Evolutionary conservation across 2,113 vertebrate genomes (phyloP).

Genomic region (Xiphophorus couchianus): DNA sequence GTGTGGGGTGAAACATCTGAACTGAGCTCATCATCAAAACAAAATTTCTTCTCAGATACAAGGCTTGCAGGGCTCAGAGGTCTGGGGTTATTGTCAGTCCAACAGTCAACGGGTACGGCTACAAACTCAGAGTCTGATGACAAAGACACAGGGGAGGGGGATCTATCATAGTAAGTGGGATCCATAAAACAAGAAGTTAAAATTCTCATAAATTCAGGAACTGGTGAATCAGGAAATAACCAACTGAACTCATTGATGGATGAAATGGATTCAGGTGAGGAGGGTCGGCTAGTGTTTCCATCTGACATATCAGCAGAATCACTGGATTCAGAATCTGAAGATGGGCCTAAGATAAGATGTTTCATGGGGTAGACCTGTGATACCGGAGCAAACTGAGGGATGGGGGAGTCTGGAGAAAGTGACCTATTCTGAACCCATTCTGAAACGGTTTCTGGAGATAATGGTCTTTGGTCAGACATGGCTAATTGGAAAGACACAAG

Average conservation of each 20-base stretch:
- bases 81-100: constrained; percentile 54
- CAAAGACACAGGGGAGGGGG: constrained; percentile 64
- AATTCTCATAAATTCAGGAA: constrained; percentile 67
- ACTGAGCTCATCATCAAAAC: constrained; percentile 10
- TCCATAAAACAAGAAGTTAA: constrained; percentile 67
- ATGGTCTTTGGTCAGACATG: constrained; percentile 44
- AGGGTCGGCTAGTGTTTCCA: constrained; percentile 56
- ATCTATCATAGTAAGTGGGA: constrained; percentile 18
- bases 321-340: constrained; percentile 56
- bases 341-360: constrained; percentile 32
- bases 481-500: constrained; percentile 29
- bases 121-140: constrained; percentile 65
- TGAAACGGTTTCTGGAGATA: constrained; percentile 62
- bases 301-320: constrained; percentile 54
- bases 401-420: constrained; percentile 68
- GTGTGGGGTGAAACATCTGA: constrained; percentile 33
- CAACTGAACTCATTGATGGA: constrained; percentile 41
- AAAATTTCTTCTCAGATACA: constrained; percentile 48
- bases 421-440: constrained; percentile 52
- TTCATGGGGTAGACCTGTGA: constrained; percentile 3
- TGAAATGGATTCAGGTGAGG: constrained; percentile 69
- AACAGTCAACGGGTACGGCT: constrained; percentile 57
- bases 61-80: constrained; percentile 53
- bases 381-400: constrained; percentile 57
- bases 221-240: constrained; percentile 64